Percentiles rank a stretch among this genome's conserved stretches.
Conservation (phyloP, 2,797 vertebrate species). For the Onychomys torridus region DNA sequence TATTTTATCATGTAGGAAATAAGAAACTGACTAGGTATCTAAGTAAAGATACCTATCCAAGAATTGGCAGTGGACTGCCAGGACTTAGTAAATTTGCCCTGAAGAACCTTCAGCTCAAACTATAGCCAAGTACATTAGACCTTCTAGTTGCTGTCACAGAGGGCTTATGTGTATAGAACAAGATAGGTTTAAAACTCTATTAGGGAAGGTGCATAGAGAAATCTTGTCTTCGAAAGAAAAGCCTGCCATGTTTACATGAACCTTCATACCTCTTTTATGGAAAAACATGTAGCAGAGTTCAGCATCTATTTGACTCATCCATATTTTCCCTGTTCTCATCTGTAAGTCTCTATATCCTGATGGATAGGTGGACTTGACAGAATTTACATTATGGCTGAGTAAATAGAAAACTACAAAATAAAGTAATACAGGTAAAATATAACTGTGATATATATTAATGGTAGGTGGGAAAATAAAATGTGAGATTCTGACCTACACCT, state of each 20-base stretch:
- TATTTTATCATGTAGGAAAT: constrained; percentile 43
- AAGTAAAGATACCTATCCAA: neutral
- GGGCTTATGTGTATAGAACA: neutral
- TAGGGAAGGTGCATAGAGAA: neutral
- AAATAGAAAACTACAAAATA: neutral
- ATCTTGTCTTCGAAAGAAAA: neutral
- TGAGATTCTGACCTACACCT: neutral
- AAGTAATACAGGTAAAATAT: neutral
- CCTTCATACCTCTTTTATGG: neutral
- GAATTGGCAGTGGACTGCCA: neutral
- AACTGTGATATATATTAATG: neutral
- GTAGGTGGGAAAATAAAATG: neutral
- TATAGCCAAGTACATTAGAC: neutral
- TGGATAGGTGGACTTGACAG: neutral
- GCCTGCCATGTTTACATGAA: neutral
- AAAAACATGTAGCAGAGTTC: neutral
- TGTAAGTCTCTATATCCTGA: neutral
- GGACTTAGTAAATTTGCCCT: neutral
- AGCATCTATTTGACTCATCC: neutral
- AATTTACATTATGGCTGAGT: neutral
- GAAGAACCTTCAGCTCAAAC: neutral
- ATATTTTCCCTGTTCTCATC: neutral
- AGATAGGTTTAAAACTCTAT: neutral
- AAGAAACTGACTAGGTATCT: constrained; percentile 9
- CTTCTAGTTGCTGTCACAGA: neutral